phyloP scores from a whole-genome alignment of 64 coral and sea anemone genomes.

The Montipora sp. region DNA sequence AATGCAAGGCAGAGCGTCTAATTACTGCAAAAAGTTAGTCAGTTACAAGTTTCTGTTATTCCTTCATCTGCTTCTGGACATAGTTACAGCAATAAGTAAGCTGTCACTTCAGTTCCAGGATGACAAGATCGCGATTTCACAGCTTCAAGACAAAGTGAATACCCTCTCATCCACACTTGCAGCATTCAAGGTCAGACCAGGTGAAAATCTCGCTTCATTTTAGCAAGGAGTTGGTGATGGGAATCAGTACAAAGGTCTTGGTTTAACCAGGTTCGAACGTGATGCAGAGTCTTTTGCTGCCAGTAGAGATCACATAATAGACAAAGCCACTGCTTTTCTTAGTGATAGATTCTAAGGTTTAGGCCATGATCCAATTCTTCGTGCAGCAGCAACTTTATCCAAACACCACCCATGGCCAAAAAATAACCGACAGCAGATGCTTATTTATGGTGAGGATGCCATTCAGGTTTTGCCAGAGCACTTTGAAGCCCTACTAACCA shows the following conservation, averaged over 20 bases:
- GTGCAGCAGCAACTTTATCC: constrained; percentile 27
- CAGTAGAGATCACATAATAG: constrained; percentile 28
- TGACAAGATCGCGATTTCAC: constrained; percentile 21
- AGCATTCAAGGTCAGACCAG: no score
- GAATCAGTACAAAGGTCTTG: no score
- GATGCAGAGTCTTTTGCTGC: background rate
- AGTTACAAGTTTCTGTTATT: constrained; percentile 33
- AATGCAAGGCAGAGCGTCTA: constrained; percentile 24
- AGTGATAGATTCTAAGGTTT: constrained; percentile 39
- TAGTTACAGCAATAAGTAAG: constrained; percentile 19
- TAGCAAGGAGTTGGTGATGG: no score
- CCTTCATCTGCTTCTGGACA: constrained; percentile 26
- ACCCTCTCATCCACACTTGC: background rate
- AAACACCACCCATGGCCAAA: constrained; percentile 21
- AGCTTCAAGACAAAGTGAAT: constrained; percentile 31
- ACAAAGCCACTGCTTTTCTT: constrained; percentile 26
- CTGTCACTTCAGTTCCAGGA: constrained; percentile 5
- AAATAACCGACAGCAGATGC: constrained; percentile 37
- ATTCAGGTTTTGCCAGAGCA: constrained; percentile 27
- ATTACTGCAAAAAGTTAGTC: constrained; percentile 37
- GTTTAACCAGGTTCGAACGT: no score
- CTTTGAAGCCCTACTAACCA: constrained; percentile 21
- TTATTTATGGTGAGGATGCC: constrained; percentile 39
- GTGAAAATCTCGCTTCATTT: no score
- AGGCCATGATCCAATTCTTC: constrained; percentile 39